phyloP scores from a whole-genome alignment of 2,113 vertebrate genomes.

The Morphnarchus princeps region DNA sequence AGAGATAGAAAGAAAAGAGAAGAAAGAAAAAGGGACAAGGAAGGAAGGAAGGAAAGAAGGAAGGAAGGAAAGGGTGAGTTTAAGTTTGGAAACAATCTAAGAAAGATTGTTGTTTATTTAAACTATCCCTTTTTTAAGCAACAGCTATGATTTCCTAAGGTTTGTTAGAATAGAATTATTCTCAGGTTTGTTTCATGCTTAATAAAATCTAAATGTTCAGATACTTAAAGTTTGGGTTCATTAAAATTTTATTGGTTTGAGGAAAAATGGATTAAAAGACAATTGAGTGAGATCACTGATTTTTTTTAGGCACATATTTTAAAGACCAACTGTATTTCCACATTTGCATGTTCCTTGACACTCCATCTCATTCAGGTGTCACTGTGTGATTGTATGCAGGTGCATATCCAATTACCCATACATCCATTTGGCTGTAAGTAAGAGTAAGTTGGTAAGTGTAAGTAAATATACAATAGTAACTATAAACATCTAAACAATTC shows the following conservation, averaged over 20 bases:
- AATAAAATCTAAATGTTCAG: neutral
- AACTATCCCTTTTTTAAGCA: neutral
- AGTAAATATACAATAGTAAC: neutral
- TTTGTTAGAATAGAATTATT: constrained; percentile 15
- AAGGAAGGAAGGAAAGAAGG: no score
- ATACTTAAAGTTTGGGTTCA: neutral
- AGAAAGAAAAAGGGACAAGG: no score
- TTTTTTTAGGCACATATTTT: neutral
- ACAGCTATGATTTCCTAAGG: constrained; percentile 4
- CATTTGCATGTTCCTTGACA: neutral
- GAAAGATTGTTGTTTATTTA: constrained; percentile 37
- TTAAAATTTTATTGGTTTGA: neutral
- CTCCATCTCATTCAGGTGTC: neutral
- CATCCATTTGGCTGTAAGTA: neutral
- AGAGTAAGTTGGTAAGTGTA: neutral
- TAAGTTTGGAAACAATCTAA: constrained; percentile 40
- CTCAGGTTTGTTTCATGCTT: constrained; percentile 1
- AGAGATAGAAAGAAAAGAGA: neutral
- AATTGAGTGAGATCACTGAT: neutral
- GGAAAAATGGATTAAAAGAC: neutral
- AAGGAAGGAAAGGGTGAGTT: no score
- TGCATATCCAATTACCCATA: neutral
- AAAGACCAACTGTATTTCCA: neutral
- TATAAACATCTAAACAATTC: neutral
- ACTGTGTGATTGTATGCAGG: neutral